Conservation (phyloP, 2,888 invertebrate genomes). For the Lasioglossum villosulum region DNA sequence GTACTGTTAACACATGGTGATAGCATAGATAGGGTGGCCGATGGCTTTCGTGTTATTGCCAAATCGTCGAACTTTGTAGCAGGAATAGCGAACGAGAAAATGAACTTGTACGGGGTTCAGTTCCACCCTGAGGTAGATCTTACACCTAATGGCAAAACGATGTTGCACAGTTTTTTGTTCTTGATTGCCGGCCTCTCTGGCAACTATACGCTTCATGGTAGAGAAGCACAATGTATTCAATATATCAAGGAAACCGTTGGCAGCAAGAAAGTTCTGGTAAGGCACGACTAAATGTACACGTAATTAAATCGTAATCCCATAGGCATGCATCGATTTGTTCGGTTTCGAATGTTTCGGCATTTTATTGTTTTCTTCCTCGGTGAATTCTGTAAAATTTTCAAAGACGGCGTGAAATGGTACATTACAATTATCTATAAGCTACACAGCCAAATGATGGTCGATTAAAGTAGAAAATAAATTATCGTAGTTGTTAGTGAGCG, state of each 20-base stretch:
- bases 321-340: not conserved
- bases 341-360: not conserved
- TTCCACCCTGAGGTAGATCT: slow-evolving; percentile 99
- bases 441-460: not conserved
- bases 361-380: not conserved
- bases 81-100: slow-evolving; percentile 96
- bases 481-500: slow-evolving; percentile 94
- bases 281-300: slow-evolving; percentile 78
- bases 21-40: slow-evolving; percentile 96
- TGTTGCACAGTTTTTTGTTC: slow-evolving; percentile 97
- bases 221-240: slow-evolving; percentile 96
- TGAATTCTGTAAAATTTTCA: not conserved
- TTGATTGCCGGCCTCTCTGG: slow-evolving; percentile 95
- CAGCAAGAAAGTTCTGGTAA: slow-evolving; percentile 95
- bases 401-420: not conserved
- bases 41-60: slow-evolving; percentile 94
- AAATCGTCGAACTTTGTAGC: slow-evolving; percentile 93
- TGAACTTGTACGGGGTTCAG: slow-evolving; percentile 97
- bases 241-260: slow-evolving; percentile 96
- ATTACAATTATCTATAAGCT: not conserved
- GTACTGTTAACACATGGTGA: slow-evolving; percentile 99
- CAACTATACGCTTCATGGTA: slow-evolving; percentile 93
- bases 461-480: slow-evolving; percentile 58
- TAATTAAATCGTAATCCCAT: not conserved
- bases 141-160: slow-evolving; percentile 94